Conservation (phyloP, 2,113 vertebrate genomes). For the Scopus umbretta region DNA sequence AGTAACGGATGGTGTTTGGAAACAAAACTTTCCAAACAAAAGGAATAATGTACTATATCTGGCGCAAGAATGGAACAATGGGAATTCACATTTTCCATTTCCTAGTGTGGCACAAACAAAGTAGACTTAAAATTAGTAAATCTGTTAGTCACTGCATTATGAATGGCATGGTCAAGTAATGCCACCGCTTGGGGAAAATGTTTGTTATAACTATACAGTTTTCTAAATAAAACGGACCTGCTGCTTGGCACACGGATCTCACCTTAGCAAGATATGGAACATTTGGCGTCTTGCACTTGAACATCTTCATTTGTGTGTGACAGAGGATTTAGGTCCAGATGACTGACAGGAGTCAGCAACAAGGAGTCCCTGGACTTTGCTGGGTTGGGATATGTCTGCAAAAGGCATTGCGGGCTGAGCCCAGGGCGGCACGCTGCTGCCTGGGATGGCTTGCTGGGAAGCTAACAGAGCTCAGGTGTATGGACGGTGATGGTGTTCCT, state of each 20-base stretch:
- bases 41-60: not conserved
- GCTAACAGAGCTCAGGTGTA: not conserved
- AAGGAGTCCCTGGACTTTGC: not conserved
- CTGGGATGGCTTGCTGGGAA: not conserved
- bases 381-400: not conserved
- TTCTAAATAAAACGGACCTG: not conserved
- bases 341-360: not conserved
- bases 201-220: not conserved
- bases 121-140: constrained; percentile 2
- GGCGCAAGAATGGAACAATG: not conserved
- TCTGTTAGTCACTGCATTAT: not conserved
- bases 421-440: fast-evolving
- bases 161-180: not conserved
- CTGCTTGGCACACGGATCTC: not conserved
- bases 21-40: not conserved
- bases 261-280: not conserved
- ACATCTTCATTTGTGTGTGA: not conserved
- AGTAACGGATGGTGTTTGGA: not conserved
- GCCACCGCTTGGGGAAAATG: not conserved
- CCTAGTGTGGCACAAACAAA: not conserved
- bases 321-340: not conserved
- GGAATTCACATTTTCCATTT: constrained; percentile 42
- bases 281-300: not conserved
- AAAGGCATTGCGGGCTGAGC: fast-evolving
- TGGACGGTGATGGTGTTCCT: not conserved